Base-by-base conservation (phyloP, 2,113 vertebrate species). In the Phalacrocorax carbo region DNA sequence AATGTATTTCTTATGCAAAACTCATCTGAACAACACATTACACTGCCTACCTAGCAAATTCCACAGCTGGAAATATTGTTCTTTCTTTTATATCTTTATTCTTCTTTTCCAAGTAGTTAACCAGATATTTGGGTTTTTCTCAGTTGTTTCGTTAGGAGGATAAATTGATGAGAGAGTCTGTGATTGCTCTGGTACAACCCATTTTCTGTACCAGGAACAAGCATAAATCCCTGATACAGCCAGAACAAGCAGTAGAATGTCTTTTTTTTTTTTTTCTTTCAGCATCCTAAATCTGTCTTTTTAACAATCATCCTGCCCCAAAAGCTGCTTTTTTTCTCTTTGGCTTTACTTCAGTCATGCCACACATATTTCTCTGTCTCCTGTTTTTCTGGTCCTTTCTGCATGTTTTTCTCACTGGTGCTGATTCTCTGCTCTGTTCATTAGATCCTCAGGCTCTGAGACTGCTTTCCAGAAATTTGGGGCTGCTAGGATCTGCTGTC, bases 1-100 rank as follows among this genome's bases (percentile, higher is more conserved):
- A 95, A 97, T 95, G 73, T 94, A 87, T 80, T 95, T 97, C 93
- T 95, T 89, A 95, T 88, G 91, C 93, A 95, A 96, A 97, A 96
- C 44, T 95, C 95, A 94, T 78, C 55, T 85, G 83, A 95, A 96
- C 88, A 96, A 95, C 83, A 73, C 73, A 92, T 62, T 97, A 91
- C 82, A 90, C 81, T 80, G 69, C 62, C 86, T 85, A 90, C 79
- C 84, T 82, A 89, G 62, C 71, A 87, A 95, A 95, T 97, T 87
- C 81, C 84, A 94, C 84, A 95, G 94, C 86, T 95, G 84, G 89
- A 96, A 94, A 95, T 91, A 97, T 29, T 93, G 82, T 91, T 90
- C 30, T 85, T 10, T 82, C 52, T 82, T 95, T 91, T 90, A 76
- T 82, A 85, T 38, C 42, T 51, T 94, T 95, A 91, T 79, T 84